A percentile compares a stretch with the other conserved stretches of the same genome.
phyloP scores from a whole-genome alignment of 35 echinoderm and acorn worm genomes.

The Apostichopus californicus region DNA sequence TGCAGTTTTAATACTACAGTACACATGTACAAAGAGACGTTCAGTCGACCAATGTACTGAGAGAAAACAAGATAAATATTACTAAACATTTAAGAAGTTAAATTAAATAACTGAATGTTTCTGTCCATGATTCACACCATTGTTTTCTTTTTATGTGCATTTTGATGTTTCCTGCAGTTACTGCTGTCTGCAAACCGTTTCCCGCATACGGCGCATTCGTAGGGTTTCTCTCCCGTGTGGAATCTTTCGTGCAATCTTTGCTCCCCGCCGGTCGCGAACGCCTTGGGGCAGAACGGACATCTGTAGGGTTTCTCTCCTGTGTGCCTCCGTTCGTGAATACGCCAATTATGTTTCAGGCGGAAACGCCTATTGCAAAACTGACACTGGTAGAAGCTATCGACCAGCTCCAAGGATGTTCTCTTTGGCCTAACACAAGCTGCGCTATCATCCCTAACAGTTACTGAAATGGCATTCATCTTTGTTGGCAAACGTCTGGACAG shows the following conservation, averaged over 20 bases:
- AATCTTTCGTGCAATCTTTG: constrained; percentile 6
- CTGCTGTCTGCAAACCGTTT: constrained; percentile 36
- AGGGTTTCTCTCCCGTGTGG: constrained; percentile 48
- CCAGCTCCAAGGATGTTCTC: background rate
- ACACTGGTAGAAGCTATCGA: background rate
- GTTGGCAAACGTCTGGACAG: background rate
- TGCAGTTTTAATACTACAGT: too few species aligned
- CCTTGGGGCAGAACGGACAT: constrained; percentile 60
- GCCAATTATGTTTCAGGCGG: constrained; percentile 11
- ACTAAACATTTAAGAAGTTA: too few species aligned
- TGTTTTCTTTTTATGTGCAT: background rate
- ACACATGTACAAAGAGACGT: too few species aligned
- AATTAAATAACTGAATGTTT: too few species aligned
- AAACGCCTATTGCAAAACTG: constrained; percentile 56
- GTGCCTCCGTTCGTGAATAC: constrained; percentile 51
- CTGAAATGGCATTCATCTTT: background rate
- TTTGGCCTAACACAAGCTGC: too few species aligned
- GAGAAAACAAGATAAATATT: too few species aligned
- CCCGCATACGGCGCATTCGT: constrained; percentile 36
- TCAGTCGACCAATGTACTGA: too few species aligned
- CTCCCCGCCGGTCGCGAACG: constrained; percentile 1
- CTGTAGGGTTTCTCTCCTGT: constrained; percentile 61
- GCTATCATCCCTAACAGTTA: too few species aligned
- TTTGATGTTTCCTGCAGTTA: constrained; percentile 38
- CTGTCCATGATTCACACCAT: too few species aligned